Evolutionary conservation across 2,113 vertebrate genomes (phyloP), one percentile per base, ranked within the genome.

Genomic region (Lophura nycthemera): DNA sequence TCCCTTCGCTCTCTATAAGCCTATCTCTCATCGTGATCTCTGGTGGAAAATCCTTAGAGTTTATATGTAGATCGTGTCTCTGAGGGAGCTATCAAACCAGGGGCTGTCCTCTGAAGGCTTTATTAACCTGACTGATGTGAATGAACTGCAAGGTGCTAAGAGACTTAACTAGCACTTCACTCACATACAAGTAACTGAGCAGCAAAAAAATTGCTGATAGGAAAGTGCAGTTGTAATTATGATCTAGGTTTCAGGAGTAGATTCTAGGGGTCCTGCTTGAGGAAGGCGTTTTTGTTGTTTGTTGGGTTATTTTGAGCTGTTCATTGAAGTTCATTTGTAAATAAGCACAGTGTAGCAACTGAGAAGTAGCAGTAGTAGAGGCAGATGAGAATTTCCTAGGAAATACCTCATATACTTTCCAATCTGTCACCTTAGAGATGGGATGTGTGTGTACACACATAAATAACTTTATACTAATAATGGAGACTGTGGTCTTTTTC

Each of bases 91-190:
- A 91, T 91, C 88, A 89, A 92, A 92, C 63, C 83, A 61, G 54
- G 66, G 79, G 65, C 79, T 91, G 36, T 72, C 13, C 76, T 93
- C 40, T 86, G 80, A 92, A 93, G 71, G 38, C 15, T 75, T 96
- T 96, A 94, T 94, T 95, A 91, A 92, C 79, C 75, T 95, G 92
- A 94, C 63, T 88, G 93, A 93, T 94, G 93, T 65, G 88, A 78
- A 20, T 50, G 88, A 85, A 86, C 79, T 88, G 43, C 56, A 77
- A 78, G 27, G 42, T 94, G 74, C 72, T 83, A 21, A 88, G 78
- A 78, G 73, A 86, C 77, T 90, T 91, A 91, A 81, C 70, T 89
- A 30, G 30, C 8, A 9, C 92, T 91, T 91, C 22, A 48, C 8
- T 93, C 38, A 22, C 11, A 32, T 48, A 10, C 64, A 77, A 93